phyloP scores from a whole-genome alignment of 1,140 invertebrate species.

The Anagrus nilaparvatae region DNA sequence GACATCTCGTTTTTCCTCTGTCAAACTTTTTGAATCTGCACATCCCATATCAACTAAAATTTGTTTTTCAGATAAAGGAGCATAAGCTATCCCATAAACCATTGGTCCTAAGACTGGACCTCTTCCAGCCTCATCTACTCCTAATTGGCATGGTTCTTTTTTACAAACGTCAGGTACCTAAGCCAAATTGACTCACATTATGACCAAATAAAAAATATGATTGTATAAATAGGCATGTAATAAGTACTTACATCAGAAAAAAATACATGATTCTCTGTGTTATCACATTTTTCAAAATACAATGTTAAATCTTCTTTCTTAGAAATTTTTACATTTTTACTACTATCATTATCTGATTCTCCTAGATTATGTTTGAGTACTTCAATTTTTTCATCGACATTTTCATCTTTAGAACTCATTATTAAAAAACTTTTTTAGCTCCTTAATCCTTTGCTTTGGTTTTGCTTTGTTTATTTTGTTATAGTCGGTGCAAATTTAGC shows the following conservation, averaged over 20 bases:
- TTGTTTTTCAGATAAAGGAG: slow-evolving; percentile 56
- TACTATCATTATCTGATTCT: too few relatives aligned
- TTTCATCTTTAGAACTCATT: too few relatives aligned
- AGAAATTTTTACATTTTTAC: slow-evolving; percentile 11
- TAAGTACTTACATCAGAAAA: slow-evolving; percentile 24
- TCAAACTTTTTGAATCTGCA: slow-evolving; percentile 92
- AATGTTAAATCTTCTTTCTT: slow-evolving; percentile 20
- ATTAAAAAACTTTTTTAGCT: too few relatives aligned
- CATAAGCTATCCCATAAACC: slow-evolving; percentile 90
- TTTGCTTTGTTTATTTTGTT: too few relatives aligned
- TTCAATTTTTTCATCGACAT: too few relatives aligned
- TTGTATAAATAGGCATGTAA: neutral
- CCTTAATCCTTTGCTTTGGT: too few relatives aligned
- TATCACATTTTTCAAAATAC: slow-evolving; percentile 25
- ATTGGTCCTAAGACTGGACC: slow-evolving; percentile 96
- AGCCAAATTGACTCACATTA: neutral
- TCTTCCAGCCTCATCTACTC: slow-evolving; percentile 95
- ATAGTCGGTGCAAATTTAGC: too few relatives aligned
- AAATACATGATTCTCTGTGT: slow-evolving; percentile 28
- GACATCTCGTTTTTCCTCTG: slow-evolving; percentile 78
- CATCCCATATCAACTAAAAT: slow-evolving; percentile 69
- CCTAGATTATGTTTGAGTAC: too few relatives aligned
- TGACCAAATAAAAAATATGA: neutral
- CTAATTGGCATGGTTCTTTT: slow-evolving; percentile 75
- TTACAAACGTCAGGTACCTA: slow-evolving; percentile 64